Percentiles rank a stretch among this genome's conserved stretches.
phyloP scores from a whole-genome alignment of 2,797 vertebrate species.

The Odontamblyopus lacepedii region DNA sequence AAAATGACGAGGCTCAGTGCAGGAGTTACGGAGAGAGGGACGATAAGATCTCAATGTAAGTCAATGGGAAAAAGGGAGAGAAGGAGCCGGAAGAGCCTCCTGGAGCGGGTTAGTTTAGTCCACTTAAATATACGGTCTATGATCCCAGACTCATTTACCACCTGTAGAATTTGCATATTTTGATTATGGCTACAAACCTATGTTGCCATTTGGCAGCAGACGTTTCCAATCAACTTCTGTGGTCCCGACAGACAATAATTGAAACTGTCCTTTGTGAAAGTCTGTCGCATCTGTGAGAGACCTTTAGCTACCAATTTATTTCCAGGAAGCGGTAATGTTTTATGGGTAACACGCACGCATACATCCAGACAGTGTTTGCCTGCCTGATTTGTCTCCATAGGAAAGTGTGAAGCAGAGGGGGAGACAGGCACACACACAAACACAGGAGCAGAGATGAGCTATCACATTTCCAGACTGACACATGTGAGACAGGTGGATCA shows the following conservation, averaged over 20 bases:
- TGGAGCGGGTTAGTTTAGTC: no score
- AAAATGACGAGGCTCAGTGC: no score
- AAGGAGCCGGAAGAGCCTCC: no score
- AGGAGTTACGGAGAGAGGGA: no score
- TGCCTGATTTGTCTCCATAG: conserved; percentile 53
- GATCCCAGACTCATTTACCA: conserved; percentile 10
- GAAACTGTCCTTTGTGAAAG: conserved; percentile 47
- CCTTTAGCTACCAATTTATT: conserved; percentile 38
- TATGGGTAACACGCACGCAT: conserved; percentile 37
- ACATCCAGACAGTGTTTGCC: conserved; percentile 31
- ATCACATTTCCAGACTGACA: conserved; percentile 37
- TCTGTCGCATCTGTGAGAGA: conserved; percentile 42
- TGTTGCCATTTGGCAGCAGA: conserved; percentile 28
- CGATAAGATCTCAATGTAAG: no score
- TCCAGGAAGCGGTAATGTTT: conserved; percentile 38
- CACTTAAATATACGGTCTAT: no score
- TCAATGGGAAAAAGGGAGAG: no score
- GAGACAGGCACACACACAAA: neutral
- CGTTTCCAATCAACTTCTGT: conserved; percentile 46
- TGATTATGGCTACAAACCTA: conserved; percentile 18
- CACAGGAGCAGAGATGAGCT: conserved; percentile 12
- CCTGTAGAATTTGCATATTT: neutral
- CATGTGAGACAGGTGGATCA: conserved; percentile 43
- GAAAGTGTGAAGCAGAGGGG: conserved; percentile 52
- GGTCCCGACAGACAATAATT: conserved; percentile 36